Conservation (phyloP, 2,797 vertebrate genomes). For the Taeniopygia guttata region DNA sequence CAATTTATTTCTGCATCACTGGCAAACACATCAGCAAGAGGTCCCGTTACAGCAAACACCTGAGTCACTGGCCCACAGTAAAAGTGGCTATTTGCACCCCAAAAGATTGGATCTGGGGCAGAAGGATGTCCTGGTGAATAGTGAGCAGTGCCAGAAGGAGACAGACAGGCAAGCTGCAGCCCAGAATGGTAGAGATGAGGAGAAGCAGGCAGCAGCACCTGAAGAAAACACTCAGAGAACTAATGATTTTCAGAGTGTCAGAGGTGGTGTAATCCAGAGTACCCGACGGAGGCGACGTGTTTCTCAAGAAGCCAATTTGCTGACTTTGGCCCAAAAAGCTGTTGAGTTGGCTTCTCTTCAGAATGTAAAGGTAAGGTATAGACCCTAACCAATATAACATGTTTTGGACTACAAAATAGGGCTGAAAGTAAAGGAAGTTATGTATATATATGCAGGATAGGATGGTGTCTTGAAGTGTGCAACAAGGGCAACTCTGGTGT, state of each 20-base stretch:
- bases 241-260: constrained; percentile 69
- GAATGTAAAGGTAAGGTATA: constrained; percentile 67
- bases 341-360: constrained; percentile 92
- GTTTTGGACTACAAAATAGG: background rate
- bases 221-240: constrained; percentile 55
- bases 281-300: constrained; percentile 86
- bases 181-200: constrained; percentile 73
- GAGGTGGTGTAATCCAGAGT: constrained; percentile 91
- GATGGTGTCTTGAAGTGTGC: background rate
- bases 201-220: constrained; percentile 25
- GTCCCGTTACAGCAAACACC: constrained; percentile 66
- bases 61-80: constrained; percentile 62
- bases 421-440: background rate
- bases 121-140: constrained; percentile 67
- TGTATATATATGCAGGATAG: background rate
- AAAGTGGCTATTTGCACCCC: constrained; percentile 32
- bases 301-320: constrained; percentile 94
- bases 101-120: constrained; percentile 74
- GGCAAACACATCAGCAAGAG: constrained; percentile 73
- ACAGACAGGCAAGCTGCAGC: constrained; percentile 56
- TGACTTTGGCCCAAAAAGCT: constrained; percentile 95
- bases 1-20: constrained; percentile 75
- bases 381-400: background rate
- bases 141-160: constrained; percentile 72
- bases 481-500: background rate